Percentiles rank a stretch among this genome's conserved stretches.
Conservation (phyloP, 1,140 invertebrate genomes). For the Glomeris maerens region DNA sequence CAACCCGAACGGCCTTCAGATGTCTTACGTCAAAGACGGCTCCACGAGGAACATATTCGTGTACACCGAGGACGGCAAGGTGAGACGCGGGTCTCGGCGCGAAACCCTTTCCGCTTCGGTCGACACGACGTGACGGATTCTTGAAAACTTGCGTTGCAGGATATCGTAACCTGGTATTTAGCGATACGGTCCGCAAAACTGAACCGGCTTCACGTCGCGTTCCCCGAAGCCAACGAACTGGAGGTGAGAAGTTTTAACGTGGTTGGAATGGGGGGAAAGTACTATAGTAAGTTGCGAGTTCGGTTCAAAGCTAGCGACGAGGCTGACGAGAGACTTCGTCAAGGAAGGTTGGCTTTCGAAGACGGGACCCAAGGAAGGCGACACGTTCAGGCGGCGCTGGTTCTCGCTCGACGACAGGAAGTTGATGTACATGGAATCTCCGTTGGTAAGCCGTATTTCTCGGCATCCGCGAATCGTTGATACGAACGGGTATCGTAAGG, state of each 20-base stretch:
- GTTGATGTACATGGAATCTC: conserved; percentile 79
- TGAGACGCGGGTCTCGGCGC: too few relatives aligned
- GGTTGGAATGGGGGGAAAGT: background rate
- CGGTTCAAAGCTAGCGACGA: conserved; percentile 40
- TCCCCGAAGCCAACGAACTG: conserved; percentile 57
- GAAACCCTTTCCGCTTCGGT: too few relatives aligned
- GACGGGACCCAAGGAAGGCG: conserved; percentile 61
- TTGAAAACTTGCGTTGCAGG: too few relatives aligned
- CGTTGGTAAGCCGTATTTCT: conserved; percentile 42
- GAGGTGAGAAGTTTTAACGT: conserved; percentile 36
- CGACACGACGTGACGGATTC: too few relatives aligned
- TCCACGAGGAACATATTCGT: conserved; percentile 75
- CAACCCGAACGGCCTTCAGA: conserved; percentile 57
- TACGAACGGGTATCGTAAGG: background rate
- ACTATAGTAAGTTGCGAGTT: conserved; percentile 12
- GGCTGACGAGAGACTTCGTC: conserved; percentile 61
- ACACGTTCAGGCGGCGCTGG: conserved; percentile 70
- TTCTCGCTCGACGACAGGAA: conserved; percentile 77
- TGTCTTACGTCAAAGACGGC: conserved; percentile 63
- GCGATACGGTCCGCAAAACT: conserved; percentile 73
- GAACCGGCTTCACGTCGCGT: conserved; percentile 62
- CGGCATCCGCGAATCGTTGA: background rate
- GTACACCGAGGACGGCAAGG: conserved; percentile 67
- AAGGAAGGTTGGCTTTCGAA: conserved; percentile 75
- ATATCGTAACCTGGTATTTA: conserved; percentile 74